Base-by-base conservation (phyloP, 2,888 invertebrate genomes). In the Archaeoteleia sp. region DNA sequence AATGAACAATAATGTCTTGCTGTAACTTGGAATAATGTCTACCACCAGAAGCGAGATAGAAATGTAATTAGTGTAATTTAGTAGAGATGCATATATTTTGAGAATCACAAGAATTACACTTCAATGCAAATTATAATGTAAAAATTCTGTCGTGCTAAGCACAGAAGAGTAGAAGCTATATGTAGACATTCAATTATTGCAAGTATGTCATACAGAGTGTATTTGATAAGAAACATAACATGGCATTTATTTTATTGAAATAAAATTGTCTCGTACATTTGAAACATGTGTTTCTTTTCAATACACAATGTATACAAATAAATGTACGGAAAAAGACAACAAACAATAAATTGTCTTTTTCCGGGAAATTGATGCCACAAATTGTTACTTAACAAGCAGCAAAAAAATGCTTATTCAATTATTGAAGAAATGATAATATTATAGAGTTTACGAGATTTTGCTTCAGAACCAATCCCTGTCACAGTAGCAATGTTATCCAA, bases 41-140 rank as follows among this genome's bases (percentile, higher is more conserved):
- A 67, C 55, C 62, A 67, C 57, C 51, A 67, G 55, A 51, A 67
- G 67, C 67, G 61, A 62, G 57, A 57, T 45, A 53, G 67, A 57
- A 61, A 55, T 34, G 40, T 48, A 57, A 65, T 57, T 57, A 65
- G 65, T 53, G 45, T 58, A 53, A 54, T 27, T 67, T 37, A 55
- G 49, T 67, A 51, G 48, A 61, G 54, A 55, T 60, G 67, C 67
- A 51, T 51, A n/a, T n/a, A n/a, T n/a, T 60, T 42, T 51, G 60
- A 55, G 55, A 57, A 58, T 67, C 53, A 58, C 35, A 61, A n/a
- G n/a, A n/a, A n/a, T n/a, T n/a, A n/a, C n/a, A n/a, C 55, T 57
- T 46, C 39, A 67, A 62, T 57, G 62, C 62, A 67, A 67, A 67
- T 57, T 27, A 67, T 62, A 62, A 67, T 30, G 49, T 53, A 62